These are phyloP conservation scores for Synergus gifuensis DNA, from an alignment of 2,888 invertebrate species.

Conservation along the genomic window DNA sequence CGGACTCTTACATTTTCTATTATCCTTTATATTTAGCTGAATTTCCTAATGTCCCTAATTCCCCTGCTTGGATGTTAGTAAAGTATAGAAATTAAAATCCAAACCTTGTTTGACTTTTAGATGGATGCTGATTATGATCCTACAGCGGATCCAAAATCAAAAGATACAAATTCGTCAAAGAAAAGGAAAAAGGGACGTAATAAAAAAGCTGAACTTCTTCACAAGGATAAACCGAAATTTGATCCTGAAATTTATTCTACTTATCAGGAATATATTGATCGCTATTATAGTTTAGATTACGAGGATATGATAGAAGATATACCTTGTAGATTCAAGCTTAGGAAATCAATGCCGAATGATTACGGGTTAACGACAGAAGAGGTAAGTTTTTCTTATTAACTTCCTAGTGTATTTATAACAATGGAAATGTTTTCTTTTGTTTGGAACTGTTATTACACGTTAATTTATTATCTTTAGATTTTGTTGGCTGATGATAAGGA, in stretches of 20 bases:
- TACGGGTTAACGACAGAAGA: constrained; percentile 95
- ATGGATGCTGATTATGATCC: constrained; percentile 95
- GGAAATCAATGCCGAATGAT: constrained; percentile 92
- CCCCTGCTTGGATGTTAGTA: not conserved
- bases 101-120: constrained; percentile 75
- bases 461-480: constrained; percentile 81
- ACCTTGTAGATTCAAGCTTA: constrained; percentile 95
- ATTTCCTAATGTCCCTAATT: too few relatives aligned
- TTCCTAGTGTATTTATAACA: not conserved
- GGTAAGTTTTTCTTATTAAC: constrained; percentile 78
- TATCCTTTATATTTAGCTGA: too few relatives aligned
- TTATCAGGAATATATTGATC: constrained; percentile 93
- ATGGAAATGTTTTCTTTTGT: not conserved
- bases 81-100: not conserved
- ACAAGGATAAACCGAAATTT: constrained; percentile 89
- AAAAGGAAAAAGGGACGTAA: constrained; percentile 84
- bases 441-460: constrained; percentile 14
- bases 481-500: constrained; percentile 94
- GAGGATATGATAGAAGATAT: constrained; percentile 96
- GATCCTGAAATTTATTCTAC: constrained; percentile 86
- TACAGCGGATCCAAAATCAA: constrained; percentile 76
- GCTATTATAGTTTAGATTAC: constrained; percentile 96
- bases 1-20: too few relatives aligned
- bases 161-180: constrained; percentile 81
- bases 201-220: constrained; percentile 87